phyloP scores from a whole-genome alignment of 2,797 vertebrate genomes.

The Pseudomugil gertrudae region DNA sequence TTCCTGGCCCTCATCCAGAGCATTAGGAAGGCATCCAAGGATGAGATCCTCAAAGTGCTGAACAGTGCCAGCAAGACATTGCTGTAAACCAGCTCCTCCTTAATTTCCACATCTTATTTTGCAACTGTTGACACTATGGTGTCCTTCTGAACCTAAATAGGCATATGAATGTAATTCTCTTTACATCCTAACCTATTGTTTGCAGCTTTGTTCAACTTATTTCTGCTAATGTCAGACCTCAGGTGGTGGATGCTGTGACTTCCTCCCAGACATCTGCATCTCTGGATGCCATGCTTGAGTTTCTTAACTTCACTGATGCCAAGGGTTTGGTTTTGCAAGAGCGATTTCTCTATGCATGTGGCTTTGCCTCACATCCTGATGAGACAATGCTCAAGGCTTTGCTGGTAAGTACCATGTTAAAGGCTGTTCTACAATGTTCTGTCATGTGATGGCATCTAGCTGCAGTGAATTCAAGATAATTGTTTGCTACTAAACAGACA shows the following conservation, averaged over 20 bases:
- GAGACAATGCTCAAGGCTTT: conserved; percentile 88
- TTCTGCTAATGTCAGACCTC: conserved; percentile 83
- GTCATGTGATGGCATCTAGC: not conserved
- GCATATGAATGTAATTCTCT: not conserved
- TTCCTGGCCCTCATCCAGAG: conserved; percentile 92
- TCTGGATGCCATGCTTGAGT: conserved; percentile 89
- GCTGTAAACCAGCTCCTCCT: conserved; percentile 83
- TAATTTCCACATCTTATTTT: conserved; percentile 20
- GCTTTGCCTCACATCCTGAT: conserved; percentile 92
- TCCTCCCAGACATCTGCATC: conserved; percentile 92
- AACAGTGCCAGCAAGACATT: conserved; percentile 86
- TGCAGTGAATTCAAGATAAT: not conserved
- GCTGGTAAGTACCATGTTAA: conserved; percentile 82
- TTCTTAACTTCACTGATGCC: conserved; percentile 92
- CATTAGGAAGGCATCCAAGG: conserved; percentile 88
- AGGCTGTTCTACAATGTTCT: not conserved
- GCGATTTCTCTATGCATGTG: conserved; percentile 95
- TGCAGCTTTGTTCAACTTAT: conserved; percentile 2
- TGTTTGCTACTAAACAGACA: not conserved
- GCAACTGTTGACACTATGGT: not conserved
- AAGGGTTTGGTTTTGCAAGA: conserved; percentile 88
- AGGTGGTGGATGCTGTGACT: conserved; percentile 92
- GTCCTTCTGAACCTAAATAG: conserved; percentile 1
- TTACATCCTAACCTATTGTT: not conserved
- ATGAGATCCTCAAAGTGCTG: conserved; percentile 90